phyloP scores from a whole-genome alignment of 2,797 vertebrate genomes.

The Gymnocypris eckloni region DNA sequence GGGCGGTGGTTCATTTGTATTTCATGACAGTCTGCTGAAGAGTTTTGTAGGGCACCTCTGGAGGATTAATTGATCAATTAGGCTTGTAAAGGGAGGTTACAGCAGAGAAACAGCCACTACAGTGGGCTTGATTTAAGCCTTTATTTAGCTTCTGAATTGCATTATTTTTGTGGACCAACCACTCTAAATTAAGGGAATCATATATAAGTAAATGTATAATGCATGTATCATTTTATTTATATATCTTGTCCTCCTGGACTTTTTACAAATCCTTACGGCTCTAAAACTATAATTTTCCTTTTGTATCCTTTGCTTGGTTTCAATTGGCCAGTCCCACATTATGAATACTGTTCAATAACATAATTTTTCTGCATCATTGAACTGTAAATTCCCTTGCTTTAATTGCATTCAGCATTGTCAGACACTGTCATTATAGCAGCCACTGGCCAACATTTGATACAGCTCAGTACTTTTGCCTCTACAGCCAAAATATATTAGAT shows the following conservation, averaged over 20 bases:
- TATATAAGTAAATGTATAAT: background rate
- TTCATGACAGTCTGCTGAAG: conserved; percentile 49
- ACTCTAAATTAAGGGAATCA: background rate
- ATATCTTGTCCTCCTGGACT: background rate
- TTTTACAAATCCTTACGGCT: too few relatives aligned
- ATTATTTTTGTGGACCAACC: background rate
- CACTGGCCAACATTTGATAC: conserved; percentile 31
- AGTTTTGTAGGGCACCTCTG: conserved; percentile 59
- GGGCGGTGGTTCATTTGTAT: conserved; percentile 51
- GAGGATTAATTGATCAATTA: conserved; percentile 59
- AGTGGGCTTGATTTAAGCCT: conserved; percentile 19
- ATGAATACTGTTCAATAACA: conserved; percentile 25
- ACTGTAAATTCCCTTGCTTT: conserved; percentile 29
- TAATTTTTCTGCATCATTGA: conserved; percentile 31
- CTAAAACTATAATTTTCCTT: background rate
- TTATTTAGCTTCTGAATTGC: background rate
- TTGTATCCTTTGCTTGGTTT: background rate
- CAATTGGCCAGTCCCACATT: background rate
- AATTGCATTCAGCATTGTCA: conserved; percentile 4
- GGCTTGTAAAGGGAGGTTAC: conserved; percentile 38
- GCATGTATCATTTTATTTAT: background rate
- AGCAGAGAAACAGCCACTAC: background rate
- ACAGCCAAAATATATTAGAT: conserved; percentile 18
- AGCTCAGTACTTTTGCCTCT: conserved; percentile 18
- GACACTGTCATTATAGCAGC: conserved; percentile 12